phyloP scores from a whole-genome alignment of 2,888 invertebrate genomes.

The Andrena dorsata region DNA sequence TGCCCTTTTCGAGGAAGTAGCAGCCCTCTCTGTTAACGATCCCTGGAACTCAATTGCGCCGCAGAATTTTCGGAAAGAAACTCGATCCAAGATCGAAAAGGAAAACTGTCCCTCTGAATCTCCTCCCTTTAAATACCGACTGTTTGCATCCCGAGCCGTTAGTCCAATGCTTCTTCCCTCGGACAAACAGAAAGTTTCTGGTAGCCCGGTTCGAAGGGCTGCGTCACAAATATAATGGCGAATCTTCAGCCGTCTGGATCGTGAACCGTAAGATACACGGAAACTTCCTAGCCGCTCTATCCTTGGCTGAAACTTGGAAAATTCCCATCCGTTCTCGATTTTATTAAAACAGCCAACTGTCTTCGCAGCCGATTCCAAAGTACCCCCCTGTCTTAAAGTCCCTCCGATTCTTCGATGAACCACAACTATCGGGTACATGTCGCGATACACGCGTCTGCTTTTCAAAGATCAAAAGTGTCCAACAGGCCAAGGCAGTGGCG shows the following conservation, averaged over 20 bases:
- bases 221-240: constrained; percentile 29
- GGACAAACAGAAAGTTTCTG: constrained; percentile 50
- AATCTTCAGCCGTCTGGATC: constrained; percentile 21
- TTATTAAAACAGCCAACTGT: neutral
- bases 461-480: neutral
- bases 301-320: neutral
- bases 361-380: neutral
- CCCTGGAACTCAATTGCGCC: too few species aligned
- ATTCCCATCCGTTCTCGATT: neutral
- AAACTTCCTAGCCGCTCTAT: constrained; percentile 1
- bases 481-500: neutral
- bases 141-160: constrained; percentile 30
- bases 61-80: constrained; percentile 6
- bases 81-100: constrained; percentile 23
- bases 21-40: too few species aligned
- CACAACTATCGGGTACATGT: neutral
- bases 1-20: too few species aligned
- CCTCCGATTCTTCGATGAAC: too few species aligned
- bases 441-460: too few species aligned
- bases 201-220: neutral
- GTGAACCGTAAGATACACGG: neutral
- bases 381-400: neutral
- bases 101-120: neutral
- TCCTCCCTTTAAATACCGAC: constrained; percentile 35
- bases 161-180: constrained; percentile 22